Percentiles rank a stretch among this genome's conserved stretches.
phyloP scores from a whole-genome alignment of 2,888 invertebrate genomes.

The Hirtodrosophila confusa region DNA sequence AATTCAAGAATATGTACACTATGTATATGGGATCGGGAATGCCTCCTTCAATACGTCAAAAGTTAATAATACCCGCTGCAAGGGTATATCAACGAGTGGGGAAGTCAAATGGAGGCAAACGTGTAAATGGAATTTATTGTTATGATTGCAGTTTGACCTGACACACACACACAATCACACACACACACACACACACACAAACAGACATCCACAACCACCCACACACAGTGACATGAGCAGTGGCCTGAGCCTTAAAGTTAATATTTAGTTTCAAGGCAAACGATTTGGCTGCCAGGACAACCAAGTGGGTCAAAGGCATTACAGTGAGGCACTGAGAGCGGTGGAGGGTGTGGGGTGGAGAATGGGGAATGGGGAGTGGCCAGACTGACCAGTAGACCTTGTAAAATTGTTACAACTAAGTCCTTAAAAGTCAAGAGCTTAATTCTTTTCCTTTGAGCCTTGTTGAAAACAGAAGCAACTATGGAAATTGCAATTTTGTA shows the following conservation, averaged over 20 bases:
- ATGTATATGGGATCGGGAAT: background rate
- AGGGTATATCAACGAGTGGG: constrained; percentile 9
- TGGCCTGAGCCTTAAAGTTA: constrained; percentile 51
- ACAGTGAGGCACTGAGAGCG: constrained; percentile 23
- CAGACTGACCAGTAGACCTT: constrained; percentile 18
- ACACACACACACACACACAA: constrained; percentile 2
- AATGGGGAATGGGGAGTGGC: background rate
- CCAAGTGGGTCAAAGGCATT: constrained; percentile 63
- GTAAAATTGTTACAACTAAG: constrained; percentile 32
- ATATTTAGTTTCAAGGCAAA: constrained; percentile 61
- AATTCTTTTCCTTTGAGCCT: constrained; percentile 16
- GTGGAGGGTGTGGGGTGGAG: background rate
- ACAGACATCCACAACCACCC: background rate
- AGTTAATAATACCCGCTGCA: constrained; percentile 10
- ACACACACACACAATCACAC: constrained; percentile 7
- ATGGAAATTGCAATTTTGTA: constrained; percentile 13
- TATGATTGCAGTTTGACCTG: constrained; percentile 67
- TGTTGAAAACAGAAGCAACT: constrained; percentile 8
- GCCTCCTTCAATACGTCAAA: background rate
- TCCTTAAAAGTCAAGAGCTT: constrained; percentile 35
- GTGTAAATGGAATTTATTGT: constrained; percentile 72
- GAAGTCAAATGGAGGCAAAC: constrained; percentile 49
- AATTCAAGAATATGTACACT: no score
- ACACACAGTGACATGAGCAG: constrained; percentile 11
- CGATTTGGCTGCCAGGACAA: constrained; percentile 41